phyloP scores from a whole-genome alignment of 1,140 invertebrate species.

The Lutraria rhynchaena region DNA sequence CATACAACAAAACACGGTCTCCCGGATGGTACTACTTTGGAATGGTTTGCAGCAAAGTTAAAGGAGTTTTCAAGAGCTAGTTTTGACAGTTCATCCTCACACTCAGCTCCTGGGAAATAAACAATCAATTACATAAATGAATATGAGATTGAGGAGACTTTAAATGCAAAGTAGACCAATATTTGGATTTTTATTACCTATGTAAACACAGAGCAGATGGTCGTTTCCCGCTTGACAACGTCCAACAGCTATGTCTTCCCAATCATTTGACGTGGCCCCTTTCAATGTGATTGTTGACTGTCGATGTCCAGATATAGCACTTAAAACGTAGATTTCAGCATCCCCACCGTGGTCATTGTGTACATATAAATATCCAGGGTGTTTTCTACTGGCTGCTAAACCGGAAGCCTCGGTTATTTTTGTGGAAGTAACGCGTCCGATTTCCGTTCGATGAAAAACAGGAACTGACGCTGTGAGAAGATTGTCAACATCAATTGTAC shows the following conservation, averaged over 20 bases:
- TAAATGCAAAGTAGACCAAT: too few species aligned
- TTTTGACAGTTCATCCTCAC: too few species aligned
- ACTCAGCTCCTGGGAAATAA: too few species aligned
- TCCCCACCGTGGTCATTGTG: slow-evolving; percentile 37
- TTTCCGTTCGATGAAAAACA: background rate
- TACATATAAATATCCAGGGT: slow-evolving; percentile 27
- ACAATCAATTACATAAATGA: too few species aligned
- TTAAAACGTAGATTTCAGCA: slow-evolving; percentile 16
- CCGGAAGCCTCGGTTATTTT: slow-evolving; percentile 34
- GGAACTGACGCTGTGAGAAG: too few species aligned
- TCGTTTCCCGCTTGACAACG: background rate
- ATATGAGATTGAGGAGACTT: too few species aligned
- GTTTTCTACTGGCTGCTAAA: slow-evolving; percentile 33
- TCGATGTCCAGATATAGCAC: background rate
- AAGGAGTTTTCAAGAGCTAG: too few species aligned
- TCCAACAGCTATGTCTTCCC: slow-evolving; percentile 32
- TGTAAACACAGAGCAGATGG: background rate
- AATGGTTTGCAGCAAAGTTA: too few species aligned
- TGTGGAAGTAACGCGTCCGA: background rate
- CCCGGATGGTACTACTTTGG: too few species aligned
- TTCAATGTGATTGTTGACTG: background rate
- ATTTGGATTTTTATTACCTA: too few species aligned
- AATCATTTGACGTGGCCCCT: slow-evolving; percentile 21
- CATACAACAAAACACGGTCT: too few species aligned
- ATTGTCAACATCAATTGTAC: too few species aligned